A percentile compares a stretch with the other conserved stretches of the same genome.
These are phyloP conservation scores for Nannospalax galili DNA, from an alignment of 2,113 vertebrate species.

Conservation along the genomic window DNA sequence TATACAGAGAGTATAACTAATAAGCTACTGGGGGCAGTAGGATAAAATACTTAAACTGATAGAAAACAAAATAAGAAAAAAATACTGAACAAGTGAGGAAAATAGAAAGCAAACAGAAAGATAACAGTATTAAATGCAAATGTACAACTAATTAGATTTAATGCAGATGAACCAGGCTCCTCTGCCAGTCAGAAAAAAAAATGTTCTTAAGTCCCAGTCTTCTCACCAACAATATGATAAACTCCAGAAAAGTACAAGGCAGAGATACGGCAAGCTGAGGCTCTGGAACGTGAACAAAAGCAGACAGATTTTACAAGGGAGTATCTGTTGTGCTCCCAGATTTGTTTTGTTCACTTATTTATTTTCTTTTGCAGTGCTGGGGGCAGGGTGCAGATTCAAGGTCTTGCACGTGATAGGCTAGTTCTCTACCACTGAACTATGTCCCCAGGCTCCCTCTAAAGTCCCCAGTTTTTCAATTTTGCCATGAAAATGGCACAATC, in stretches of 20 bases:
- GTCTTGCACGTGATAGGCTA: not conserved
- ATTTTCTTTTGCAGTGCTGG: not conserved
- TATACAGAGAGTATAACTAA: not conserved
- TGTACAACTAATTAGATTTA: not conserved
- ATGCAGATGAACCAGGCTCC: not conserved
- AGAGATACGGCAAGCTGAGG: not conserved
- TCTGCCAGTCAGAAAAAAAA: not conserved
- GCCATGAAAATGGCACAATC: not conserved
- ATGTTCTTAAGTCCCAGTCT: not conserved
- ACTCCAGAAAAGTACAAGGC: not conserved
- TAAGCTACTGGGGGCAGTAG: not conserved
- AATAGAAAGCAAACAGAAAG: not conserved
- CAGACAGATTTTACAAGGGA: not conserved
- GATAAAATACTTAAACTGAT: slow-evolving; percentile 22
- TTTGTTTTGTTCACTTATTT: not conserved
- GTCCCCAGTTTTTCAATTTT: not conserved
- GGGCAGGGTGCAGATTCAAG: not conserved
- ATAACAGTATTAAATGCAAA: not conserved
- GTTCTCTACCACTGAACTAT: not conserved
- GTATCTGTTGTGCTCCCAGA: not conserved
- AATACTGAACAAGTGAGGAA: not conserved
- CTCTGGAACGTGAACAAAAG: not conserved
- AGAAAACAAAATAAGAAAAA: slow-evolving; percentile 30
- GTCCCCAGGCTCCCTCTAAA: not conserved
- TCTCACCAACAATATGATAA: not conserved